phyloP scores from a whole-genome alignment of 2,888 invertebrate genomes.

The Tachina fera region DNA sequence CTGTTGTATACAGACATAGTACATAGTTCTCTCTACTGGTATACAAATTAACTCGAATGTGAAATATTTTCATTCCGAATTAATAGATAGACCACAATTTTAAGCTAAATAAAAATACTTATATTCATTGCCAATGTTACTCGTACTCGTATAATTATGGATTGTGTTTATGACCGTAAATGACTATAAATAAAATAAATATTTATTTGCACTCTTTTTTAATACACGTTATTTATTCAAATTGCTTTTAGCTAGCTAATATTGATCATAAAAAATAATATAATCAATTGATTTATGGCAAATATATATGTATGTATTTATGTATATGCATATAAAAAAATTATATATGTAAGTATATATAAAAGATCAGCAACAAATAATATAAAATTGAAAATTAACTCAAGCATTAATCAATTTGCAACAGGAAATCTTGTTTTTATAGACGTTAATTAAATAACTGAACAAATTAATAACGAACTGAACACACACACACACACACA shows the following conservation, averaged over 20 bases:
- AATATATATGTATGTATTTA: background rate
- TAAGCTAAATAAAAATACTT: too few species aligned
- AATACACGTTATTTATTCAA: constrained; percentile 2
- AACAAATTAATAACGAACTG: constrained; percentile 61
- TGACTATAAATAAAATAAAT: constrained; percentile 35
- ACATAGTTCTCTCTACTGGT: too few species aligned
- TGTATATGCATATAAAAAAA: background rate
- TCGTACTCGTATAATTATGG: too few species aligned
- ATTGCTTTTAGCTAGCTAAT: constrained; percentile 37
- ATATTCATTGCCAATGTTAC: too few species aligned
- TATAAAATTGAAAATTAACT: constrained; percentile 62
- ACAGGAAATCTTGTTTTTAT: constrained; percentile 73
- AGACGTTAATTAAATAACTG: constrained; percentile 72
- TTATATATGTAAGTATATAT: background rate
- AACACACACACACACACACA: background rate
- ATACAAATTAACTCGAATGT: too few species aligned
- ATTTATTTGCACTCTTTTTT: constrained; percentile 39
- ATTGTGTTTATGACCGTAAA: background rate
- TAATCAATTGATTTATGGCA: constrained; percentile 50
- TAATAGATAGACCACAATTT: too few species aligned
- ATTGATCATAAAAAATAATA: constrained; percentile 49
- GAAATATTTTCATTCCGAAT: too few species aligned
- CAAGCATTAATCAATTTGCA: constrained; percentile 73
- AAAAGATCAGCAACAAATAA: constrained; percentile 39
- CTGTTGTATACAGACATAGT: too few species aligned